Evolutionary conservation across 2,797 vertebrate genomes (phyloP).

Genomic region (Anomalospiza imberbis): DNA sequence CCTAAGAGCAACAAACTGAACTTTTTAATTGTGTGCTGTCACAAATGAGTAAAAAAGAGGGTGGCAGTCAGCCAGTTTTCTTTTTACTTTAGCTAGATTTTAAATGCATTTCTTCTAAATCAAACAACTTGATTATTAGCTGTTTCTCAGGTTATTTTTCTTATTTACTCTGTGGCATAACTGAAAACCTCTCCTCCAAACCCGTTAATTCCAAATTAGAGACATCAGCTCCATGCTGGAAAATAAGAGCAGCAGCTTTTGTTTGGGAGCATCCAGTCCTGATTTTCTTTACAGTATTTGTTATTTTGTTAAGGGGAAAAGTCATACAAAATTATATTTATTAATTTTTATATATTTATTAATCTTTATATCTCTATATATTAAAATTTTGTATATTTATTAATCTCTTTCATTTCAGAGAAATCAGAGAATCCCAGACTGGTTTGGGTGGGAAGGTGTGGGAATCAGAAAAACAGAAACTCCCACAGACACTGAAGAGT

Average conservation of each 20-base stretch:
- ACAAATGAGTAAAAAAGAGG: background rate
- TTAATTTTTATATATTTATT: no score
- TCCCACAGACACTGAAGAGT: background rate
- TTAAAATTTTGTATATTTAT: background rate
- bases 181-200: background rate
- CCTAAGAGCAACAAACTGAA: background rate
- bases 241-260: background rate
- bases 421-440: background rate
- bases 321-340: background rate
- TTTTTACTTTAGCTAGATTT: background rate
- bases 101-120: background rate
- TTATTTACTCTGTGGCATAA: background rate
- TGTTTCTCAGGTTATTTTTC: background rate
- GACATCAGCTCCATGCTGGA: background rate
- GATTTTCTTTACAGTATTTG: background rate
- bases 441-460: background rate
- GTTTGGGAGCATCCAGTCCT: background rate
- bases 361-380: no score
- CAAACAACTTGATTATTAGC: background rate
- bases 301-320: background rate
- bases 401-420: background rate
- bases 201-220: background rate
- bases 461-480: background rate
- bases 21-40: background rate
- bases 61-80: background rate